phyloP scores from a whole-genome alignment of 2,113 vertebrate species.

The Panthera uncia region DNA sequence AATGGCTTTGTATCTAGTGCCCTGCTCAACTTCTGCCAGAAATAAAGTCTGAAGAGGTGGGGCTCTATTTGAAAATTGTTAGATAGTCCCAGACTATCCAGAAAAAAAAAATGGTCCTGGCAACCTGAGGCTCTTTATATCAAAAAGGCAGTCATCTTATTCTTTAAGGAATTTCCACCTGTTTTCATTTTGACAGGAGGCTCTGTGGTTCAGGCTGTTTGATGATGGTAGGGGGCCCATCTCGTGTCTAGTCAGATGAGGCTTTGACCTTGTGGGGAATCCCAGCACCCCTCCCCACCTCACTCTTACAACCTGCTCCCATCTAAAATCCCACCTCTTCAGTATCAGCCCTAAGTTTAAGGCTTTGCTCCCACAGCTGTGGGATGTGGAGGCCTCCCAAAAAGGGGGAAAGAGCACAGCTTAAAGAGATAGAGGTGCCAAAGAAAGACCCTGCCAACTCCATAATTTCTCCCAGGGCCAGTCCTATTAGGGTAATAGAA shows the following conservation, averaged over 20 bases:
- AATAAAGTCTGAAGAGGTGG: background rate
- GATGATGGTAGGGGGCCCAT: background rate
- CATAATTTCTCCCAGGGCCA: background rate
- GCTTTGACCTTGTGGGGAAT: background rate
- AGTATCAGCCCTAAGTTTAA: background rate
- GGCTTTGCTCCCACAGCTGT: background rate
- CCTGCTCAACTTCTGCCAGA: background rate
- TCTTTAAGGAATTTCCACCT: background rate
- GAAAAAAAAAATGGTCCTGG: background rate
- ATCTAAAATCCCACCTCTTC: background rate
- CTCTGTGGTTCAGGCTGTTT: background rate
- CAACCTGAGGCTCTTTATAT: background rate
- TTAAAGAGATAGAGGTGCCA: background rate
- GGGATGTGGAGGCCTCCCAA: background rate
- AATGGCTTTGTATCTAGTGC: background rate
- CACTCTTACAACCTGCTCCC: background rate
- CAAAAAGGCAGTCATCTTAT: background rate
- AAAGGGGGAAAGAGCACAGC: background rate
- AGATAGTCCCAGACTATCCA: background rate
- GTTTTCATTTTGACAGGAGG: background rate
- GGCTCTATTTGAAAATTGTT: constrained; percentile 10
- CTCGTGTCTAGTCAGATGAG: background rate
- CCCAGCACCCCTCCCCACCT: background rate
- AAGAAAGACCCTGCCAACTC: background rate
- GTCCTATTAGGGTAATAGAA: background rate